Conservation (phyloP, 2,113 vertebrate genomes). For the Tupaia tana region DNA sequence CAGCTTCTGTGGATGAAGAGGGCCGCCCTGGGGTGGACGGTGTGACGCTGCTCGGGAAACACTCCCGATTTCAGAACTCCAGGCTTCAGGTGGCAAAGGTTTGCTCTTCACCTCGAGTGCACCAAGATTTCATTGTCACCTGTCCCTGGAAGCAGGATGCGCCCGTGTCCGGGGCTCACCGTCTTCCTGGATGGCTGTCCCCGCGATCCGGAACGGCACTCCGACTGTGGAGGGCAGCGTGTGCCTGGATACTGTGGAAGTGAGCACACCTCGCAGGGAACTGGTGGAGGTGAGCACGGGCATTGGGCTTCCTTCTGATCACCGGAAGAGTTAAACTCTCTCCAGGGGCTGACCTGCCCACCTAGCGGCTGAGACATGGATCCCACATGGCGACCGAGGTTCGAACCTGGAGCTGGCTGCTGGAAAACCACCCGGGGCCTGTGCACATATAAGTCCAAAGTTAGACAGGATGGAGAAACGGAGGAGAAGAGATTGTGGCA, state of each 20-base stretch:
- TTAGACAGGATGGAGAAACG: too few relatives aligned
- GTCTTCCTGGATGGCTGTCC: background rate
- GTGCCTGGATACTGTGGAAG: background rate
- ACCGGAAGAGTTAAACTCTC: background rate
- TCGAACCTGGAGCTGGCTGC: too few relatives aligned
- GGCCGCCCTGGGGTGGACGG: background rate
- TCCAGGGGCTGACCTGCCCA: too few relatives aligned
- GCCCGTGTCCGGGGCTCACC: background rate
- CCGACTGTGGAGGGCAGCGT: rapidly evolving
- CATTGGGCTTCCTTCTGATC: background rate
- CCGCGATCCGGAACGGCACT: rapidly evolving
- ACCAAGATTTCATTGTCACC: background rate
- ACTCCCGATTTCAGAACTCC: background rate
- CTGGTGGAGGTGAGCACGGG: background rate
- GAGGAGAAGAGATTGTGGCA: too few relatives aligned
- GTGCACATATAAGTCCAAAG: too few relatives aligned
- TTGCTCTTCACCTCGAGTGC: background rate
- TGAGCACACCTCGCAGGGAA: too few relatives aligned
- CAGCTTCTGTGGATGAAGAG: background rate
- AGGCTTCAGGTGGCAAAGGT: background rate
- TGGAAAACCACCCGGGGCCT: too few relatives aligned
- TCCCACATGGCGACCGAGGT: too few relatives aligned
- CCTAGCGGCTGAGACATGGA: too few relatives aligned
- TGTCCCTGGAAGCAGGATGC: background rate
- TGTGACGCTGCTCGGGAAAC: constrained; percentile 23